phyloP scores from a whole-genome alignment of 2,113 vertebrate genomes.

The Megaceryle maxima region DNA sequence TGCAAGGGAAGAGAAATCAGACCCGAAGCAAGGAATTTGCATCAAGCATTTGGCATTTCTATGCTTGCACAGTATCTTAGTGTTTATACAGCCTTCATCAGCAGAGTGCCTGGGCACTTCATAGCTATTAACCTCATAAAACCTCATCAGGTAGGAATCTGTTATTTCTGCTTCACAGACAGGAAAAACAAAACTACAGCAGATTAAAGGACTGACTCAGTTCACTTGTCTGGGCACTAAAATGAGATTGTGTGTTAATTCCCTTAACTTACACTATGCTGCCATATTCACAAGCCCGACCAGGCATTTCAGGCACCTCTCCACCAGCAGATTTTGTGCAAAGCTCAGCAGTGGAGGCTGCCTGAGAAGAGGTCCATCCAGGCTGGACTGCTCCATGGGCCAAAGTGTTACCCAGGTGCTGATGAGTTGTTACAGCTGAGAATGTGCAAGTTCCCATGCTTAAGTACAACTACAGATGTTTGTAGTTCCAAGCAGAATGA shows the following conservation, averaged over 20 bases:
- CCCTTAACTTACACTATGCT: neutral
- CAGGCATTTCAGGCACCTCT: neutral
- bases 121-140: neutral
- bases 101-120: neutral
- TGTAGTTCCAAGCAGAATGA: neutral
- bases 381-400: neutral
- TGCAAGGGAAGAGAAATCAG: neutral
- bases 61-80: neutral
- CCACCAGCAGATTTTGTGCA: neutral
- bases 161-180: neutral
- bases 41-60: neutral
- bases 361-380: neutral
- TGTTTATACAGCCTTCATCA: neutral
- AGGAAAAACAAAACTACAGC: neutral
- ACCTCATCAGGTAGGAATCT: neutral
- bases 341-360: neutral
- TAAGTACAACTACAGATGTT: neutral
- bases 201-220: neutral
- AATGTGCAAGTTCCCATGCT: neutral
- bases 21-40: neutral
- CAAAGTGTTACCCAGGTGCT: neutral
- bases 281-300: neutral
- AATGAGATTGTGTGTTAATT: neutral
- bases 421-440: neutral
- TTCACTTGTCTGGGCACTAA: neutral